Conservation (phyloP, 2,797 vertebrate genomes). For the Lepidocolaptes lacrymiger region DNA sequence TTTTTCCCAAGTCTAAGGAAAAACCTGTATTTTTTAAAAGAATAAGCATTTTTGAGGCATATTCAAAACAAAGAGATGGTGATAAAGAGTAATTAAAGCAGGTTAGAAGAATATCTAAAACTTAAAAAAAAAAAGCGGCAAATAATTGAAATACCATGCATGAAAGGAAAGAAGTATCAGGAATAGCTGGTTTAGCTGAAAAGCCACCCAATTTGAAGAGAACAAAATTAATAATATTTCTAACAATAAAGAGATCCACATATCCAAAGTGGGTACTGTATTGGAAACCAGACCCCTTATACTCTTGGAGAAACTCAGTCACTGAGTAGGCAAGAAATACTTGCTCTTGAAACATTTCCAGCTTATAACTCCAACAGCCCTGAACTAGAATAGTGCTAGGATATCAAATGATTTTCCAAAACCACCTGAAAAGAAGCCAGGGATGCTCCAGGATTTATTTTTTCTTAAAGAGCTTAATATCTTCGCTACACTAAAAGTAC, state of each 20-base stretch:
- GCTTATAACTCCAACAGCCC: conserved; percentile 17
- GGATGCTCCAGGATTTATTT: conserved; percentile 56
- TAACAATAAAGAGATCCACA: not conserved
- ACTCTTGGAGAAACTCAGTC: conserved; percentile 18
- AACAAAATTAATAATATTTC: not conserved
- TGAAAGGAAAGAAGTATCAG: not conserved
- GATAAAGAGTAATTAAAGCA: not conserved
- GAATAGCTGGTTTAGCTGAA: not conserved
- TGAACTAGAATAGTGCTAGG: not conserved
- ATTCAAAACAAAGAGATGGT: not conserved
- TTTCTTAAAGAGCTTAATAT: conserved; percentile 64
- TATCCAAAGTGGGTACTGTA: not conserved
- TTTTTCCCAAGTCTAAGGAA: not conserved
- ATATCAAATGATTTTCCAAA: conserved; percentile 63
- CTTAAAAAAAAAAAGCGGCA: not conserved
- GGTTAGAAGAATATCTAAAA: not conserved
- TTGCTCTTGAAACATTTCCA: conserved; percentile 45
- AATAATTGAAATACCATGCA: not conserved
- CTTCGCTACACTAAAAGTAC: conserved; percentile 46
- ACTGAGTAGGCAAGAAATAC: conserved; percentile 22
- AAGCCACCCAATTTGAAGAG: not conserved
- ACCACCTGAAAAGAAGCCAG: conserved; percentile 60
- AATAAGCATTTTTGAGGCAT: not conserved
- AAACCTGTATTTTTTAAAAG: not conserved
- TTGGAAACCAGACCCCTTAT: not conserved